Evolutionary conservation across 2,888 invertebrate species (phyloP), one percentile per base, ranked within the genome.

Genomic region (Horisme vitalbata): DNA sequence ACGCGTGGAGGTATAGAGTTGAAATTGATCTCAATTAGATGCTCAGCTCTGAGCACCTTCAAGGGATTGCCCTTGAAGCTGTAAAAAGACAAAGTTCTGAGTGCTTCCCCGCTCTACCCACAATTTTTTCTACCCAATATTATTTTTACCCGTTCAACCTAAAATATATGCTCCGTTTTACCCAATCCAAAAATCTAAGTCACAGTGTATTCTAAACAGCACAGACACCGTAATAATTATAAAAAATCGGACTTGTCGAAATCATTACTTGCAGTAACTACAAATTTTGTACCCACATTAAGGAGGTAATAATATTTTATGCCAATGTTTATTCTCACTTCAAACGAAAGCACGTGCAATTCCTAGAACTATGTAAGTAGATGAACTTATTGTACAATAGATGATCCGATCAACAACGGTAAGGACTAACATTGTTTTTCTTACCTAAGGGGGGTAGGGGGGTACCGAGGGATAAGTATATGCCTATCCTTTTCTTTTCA

Each of bases 351-450:
- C 30, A 30, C 30, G 15, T 15, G 15, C 15, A 15, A 15, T 15
- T 15, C 15, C 15, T 15, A 26, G 26, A 26, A 9, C n/a, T 9
- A 9, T 9, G n/a, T 9, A 26, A 9, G 26, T 7, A 9, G 26
- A 5, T 5, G 15, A 5, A 15, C 30, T 30, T 30, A 30, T 30
- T 30, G 30, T 30, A 14, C 30, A 30, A 30, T 14, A 30, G 30
- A 30, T 30, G 14, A 30, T 30, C 30, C 30, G 14, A 14, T 30
- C 30, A 30, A 30, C 30, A 30, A 30, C 30, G 30, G 30, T 30
- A 30, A 30, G 30, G 30, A 30, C n/a, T 28, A 28, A n/a, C 15
- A 15, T 15, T 15, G 15, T 15, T 15, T 15, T 15, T 15, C 13
- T 26, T 26, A 26, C 10, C 26, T 26, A 9, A 4, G n/a, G 26